Conservation (phyloP, 2,113 vertebrate genomes). For the Cariama cristata region DNA sequence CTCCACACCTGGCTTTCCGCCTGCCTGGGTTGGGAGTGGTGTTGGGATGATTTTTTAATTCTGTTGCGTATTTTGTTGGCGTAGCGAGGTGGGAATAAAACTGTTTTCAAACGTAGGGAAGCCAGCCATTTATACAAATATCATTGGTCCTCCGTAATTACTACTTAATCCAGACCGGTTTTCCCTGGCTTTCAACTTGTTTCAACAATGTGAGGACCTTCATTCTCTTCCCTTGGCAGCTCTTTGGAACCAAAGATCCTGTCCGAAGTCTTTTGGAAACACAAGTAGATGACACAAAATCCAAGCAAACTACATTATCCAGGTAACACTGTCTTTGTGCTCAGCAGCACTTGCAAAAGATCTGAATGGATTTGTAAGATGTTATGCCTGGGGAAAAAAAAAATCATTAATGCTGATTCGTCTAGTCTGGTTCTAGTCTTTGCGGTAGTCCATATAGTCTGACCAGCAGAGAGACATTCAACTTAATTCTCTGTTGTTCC, state of each 20-base stretch:
- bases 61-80: fast-evolving
- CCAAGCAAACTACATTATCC: not conserved
- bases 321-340: not conserved
- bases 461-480: not conserved
- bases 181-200: not conserved
- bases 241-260: not conserved
- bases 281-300: too few relatives aligned
- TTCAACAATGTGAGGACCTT: not conserved
- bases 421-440: not conserved
- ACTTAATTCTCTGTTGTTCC: not conserved
- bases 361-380: too few relatives aligned
- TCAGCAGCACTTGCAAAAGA: not conserved
- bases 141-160: too few relatives aligned
- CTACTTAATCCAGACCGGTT: fast-evolving
- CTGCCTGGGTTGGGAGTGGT: not conserved
- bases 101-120: fast-evolving
- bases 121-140: fast-evolving
- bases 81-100: fast-evolving
- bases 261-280: not conserved
- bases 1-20: not conserved
- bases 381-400: too few relatives aligned
- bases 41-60: fast-evolving
- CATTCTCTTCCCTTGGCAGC: not conserved
- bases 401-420: not conserved
- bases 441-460: too few relatives aligned